Conservation (phyloP, 2,888 invertebrate species). For the Cheilosia impressa region DNA sequence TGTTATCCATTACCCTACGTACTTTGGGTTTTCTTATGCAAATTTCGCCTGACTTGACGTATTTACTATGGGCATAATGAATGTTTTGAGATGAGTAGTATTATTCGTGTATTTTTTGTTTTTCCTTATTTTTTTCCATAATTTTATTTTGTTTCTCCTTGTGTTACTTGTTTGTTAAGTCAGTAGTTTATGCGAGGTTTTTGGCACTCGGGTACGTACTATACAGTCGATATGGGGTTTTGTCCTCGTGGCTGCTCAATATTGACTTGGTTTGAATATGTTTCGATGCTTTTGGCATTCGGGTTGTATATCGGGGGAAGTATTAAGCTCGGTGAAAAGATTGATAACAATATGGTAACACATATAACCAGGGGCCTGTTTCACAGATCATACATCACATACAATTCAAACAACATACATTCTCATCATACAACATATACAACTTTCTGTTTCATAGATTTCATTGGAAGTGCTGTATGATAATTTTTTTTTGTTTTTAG, state of each 20-base stretch:
- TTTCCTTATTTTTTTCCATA: conserved; percentile 12
- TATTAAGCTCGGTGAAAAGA: no score
- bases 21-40: conserved; percentile 67
- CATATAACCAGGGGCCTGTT: no score
- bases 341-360: no score
- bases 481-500: no score
- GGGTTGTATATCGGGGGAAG: neutral
- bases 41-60: conserved; percentile 59
- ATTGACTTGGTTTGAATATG: conserved; percentile 50
- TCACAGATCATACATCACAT: no score
- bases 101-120: conserved; percentile 40
- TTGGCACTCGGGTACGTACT: conserved; percentile 61
- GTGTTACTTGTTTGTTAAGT: conserved; percentile 61
- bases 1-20: conserved; percentile 70
- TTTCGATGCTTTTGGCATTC: conserved; percentile 10
- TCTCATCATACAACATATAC: no score
- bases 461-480: no score
- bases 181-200: conserved; percentile 67
- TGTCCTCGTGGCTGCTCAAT: neutral
- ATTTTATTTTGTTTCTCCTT: conserved; percentile 13
- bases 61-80: conserved; percentile 71
- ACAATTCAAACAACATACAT: no score
- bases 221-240: conserved; percentile 18
- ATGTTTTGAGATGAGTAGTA: conserved; percentile 68
- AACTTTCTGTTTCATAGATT: no score